Conservation (phyloP, 2,888 invertebrate genomes). For the Ashinkailepas kermadecensis region DNA sequence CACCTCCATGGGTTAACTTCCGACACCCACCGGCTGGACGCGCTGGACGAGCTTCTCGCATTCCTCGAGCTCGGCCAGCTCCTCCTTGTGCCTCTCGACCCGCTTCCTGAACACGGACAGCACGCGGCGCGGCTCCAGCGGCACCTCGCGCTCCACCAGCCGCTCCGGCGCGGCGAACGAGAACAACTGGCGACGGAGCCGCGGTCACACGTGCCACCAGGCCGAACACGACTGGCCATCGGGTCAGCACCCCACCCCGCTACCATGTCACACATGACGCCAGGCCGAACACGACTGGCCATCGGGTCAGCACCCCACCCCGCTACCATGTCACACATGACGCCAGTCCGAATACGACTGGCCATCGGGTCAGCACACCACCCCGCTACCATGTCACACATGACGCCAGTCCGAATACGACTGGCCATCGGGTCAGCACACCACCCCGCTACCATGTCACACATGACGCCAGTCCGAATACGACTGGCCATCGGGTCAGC, state of each 20-base stretch:
- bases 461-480: no score
- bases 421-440: no score
- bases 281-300: constrained; percentile 2
- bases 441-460: no score
- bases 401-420: constrained; percentile 25
- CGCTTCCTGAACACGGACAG: constrained; percentile 89
- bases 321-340: constrained; percentile 25
- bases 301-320: no score
- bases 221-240: neutral
- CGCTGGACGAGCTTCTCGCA: constrained; percentile 75
- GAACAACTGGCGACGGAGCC: constrained; percentile 45
- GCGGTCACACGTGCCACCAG: constrained; percentile 27
- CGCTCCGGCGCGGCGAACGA: constrained; percentile 60
- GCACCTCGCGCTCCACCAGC: constrained; percentile 60
- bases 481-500: no score
- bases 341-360: constrained; percentile 22
- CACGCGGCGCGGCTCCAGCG: constrained; percentile 74
- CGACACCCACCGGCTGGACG: constrained; percentile 62
- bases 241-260: no score
- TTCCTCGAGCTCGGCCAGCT: constrained; percentile 72
- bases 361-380: no score
- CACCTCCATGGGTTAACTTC: no score
- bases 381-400: constrained; percentile 20
- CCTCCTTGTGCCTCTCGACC: constrained; percentile 81
- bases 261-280: constrained; percentile 27